Conservation (phyloP, 2,797 vertebrate genomes). For the Hapalemur alaotrensis region DNA sequence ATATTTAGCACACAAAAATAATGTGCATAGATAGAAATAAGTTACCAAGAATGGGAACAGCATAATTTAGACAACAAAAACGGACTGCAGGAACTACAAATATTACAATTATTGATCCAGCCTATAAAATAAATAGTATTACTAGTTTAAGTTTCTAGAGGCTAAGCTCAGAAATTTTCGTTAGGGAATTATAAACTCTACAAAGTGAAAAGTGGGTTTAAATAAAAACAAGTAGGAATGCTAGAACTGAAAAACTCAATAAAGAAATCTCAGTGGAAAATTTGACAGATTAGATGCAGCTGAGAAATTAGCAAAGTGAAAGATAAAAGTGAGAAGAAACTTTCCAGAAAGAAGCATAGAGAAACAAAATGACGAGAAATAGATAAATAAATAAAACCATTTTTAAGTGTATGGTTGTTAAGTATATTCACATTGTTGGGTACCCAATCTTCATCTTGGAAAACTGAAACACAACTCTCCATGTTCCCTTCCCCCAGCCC, state of each 20-base stretch:
- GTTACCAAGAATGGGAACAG: not conserved
- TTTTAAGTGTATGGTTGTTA: not conserved
- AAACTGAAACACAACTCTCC: too few species aligned
- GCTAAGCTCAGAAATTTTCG: not conserved
- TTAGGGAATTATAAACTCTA: not conserved
- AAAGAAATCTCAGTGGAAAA: not conserved
- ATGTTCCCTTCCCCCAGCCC: not conserved
- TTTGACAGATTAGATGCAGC: not conserved
- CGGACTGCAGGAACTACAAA: not conserved
- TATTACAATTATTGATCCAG: constrained; percentile 5
- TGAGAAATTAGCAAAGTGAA: not conserved
- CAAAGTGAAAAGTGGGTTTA: not conserved
- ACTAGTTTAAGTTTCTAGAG: not conserved
- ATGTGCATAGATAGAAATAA: not conserved
- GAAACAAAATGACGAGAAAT: not conserved
- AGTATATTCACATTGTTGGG: not conserved
- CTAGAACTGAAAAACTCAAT: not conserved
- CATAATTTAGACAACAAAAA: not conserved
- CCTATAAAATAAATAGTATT: not conserved
- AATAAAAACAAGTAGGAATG: not conserved
- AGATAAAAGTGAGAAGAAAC: not conserved
- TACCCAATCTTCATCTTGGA: not conserved
- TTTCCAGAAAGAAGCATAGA: not conserved
- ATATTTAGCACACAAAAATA: not conserved
- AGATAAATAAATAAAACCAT: not conserved